Base-by-base conservation (phyloP, 1,140 invertebrate genomes). In the Meloidogyne exigua region DNA sequence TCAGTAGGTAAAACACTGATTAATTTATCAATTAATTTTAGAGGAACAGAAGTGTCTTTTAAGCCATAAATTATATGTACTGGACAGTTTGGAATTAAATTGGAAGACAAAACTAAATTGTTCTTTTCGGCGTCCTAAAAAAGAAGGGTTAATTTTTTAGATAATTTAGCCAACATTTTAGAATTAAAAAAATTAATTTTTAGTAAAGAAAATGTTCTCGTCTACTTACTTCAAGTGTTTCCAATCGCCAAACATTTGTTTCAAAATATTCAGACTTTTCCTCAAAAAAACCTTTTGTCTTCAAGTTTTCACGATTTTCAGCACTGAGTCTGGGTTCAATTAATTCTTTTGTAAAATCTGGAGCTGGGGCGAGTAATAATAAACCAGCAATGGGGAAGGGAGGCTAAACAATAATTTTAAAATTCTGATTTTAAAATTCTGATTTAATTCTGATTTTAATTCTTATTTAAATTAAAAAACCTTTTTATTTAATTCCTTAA, bases 11-110 rank as follows among this genome's bases (percentile, higher is more conserved):
- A 57, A n/a, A 57, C 49, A 57, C 49, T 57, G n/a, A 57, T 9
- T n/a, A 57, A 57, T 57, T 57, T 57, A 57, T 57, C 49, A 57
- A 57, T 5, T 7, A 57, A 57, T 57, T 57, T 57, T n/a, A 57
- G 4, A 7, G 49, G 49, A n/a, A 57, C 49, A n/a, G 18, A 3
- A 57, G 5, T n/a, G 49, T 57, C 49, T n/a, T 57, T 57, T n/a
- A 57, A 57, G n/a, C 49, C 49, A 57, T 57, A 57, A 57, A 57
- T 57, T n/a, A 57, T 57, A n/a, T 57, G 49, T n/a, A 57, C 49
- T 9, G 49, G 49, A 7, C 49, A 57, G n/a, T 57, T 57, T n/a
- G 49, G 49, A 57, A 5, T n/a, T 15, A 57, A 57, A 57, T 57
- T 57, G 3, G 49, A n/a, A 57, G 49, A n/a, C 9, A 57, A 57